Evolutionary conservation across 1,140 invertebrate species (phyloP), one percentile per base, ranked within the genome.

Genomic region (Rhagoletis pomonella): DNA sequence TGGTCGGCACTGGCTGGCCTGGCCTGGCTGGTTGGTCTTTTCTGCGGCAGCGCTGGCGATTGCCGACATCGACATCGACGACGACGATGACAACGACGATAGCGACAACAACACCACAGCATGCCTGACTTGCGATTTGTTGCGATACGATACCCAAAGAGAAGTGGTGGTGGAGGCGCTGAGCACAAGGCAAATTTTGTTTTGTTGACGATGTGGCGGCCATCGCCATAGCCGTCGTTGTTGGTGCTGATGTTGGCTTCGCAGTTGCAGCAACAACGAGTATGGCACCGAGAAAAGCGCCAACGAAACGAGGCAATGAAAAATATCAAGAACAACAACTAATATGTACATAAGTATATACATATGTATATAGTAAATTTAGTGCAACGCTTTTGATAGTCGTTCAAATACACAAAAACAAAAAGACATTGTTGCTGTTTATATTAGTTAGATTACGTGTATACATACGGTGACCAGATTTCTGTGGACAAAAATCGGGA

Each of bases 271-370:
- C 17, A 19, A n/a, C 44, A 81, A 81, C 73, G 73, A n/a, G 42
- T 73, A 50, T 42, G 42, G 73, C 73, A 77, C 12, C 17, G 67
- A 73, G 42, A 44, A 73, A 73, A 73, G 42, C 67, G 29, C 67
- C 67, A 10, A 77, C 17, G n/a, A 81, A 81, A 81, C 44, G 47
- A 55, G 47, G 73, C 73, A 81, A 81, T 81, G 73, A 81, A 81
- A 55, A 19, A 81, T 81, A 81, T 81, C n/a, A 81, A 81, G 73
- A 81, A 81, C 73, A 81, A 81, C 73, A 81, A 55, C n/a, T 47
- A 42, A 47, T 39, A 42, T 67, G 39, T 10, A 42, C 10, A 12
- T 67, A 65, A 3, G 64, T 39, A 29, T 65, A 19, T 65, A 65
- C 10, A n/a, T 65, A 19, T 65, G 64, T 29, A 65, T 65, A 12